A percentile compares a stretch with the other conserved stretches of the same genome.
phyloP scores from a whole-genome alignment of 1,140 invertebrate species.

The Babylonia areolata region DNA sequence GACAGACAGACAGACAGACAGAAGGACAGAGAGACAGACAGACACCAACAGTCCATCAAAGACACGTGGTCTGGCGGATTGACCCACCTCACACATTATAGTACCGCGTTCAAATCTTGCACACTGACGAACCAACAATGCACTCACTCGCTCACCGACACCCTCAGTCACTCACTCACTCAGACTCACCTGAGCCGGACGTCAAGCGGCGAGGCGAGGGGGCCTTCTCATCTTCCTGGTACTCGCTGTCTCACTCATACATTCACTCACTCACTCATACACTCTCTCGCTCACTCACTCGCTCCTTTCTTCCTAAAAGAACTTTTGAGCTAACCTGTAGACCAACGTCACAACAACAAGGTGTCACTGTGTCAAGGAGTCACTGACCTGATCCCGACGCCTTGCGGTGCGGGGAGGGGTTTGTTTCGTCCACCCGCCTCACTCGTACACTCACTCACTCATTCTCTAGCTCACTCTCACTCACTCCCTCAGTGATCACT shows the following conservation, averaged over 20 bases:
- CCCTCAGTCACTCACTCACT: neutral
- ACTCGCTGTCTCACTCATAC: neutral
- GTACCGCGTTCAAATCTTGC: no score
- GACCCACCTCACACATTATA: no score
- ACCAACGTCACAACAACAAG: no score
- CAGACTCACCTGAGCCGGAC: neutral
- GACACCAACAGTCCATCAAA: neutral
- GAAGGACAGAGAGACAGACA: neutral
- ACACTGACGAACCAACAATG: no score
- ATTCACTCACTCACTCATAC: neutral
- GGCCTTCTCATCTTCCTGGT: no score
- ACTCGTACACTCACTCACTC: neutral
- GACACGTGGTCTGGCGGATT: no score
- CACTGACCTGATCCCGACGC: slow-evolving; percentile 33
- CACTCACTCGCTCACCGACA: no score
- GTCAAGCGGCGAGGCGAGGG: no score
- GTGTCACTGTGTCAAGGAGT: neutral
- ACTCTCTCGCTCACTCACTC: neutral
- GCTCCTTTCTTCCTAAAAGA: neutral
- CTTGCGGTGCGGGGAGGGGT: no score
- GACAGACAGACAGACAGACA: neutral
- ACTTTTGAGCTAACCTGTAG: no score
- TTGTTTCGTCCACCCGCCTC: no score
- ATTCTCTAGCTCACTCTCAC: neutral
- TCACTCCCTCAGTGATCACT: neutral